Base-by-base conservation (phyloP, 2,113 vertebrate species). In the Phainopepla nitens region DNA sequence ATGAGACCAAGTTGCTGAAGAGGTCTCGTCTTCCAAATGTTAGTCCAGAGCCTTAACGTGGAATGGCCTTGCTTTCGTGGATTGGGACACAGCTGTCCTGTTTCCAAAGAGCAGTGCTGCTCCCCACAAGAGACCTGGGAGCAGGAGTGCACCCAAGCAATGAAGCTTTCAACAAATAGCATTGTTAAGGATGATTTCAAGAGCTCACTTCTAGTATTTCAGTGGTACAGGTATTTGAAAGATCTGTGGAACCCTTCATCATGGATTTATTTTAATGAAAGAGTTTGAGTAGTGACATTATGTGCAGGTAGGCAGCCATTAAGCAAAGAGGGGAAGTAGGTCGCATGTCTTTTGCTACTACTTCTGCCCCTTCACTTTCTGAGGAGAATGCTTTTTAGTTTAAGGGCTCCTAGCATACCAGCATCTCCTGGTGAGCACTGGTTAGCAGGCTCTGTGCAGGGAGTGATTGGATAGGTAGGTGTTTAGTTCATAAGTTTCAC, bases 401-500 rank as follows among this genome's bases (percentile, higher is more conserved):
- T 35, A 44, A 66, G 51, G 22, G 23, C 21, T 70, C 28, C 41
- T 78, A 11, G 41, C 21, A 3, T 71, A 27, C 24, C 31, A 57
- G 10, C 39, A 17, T 71, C 41, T 89, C n/a, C 76, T 68, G 44
- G 45, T 62, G 60, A 64, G 57, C 39, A 23, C 41, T 66, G 35
- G 42, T 62, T 75, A 33, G 22, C 65, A 58, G 69, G 12, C 71
- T 80, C 28, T 90, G 24, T 50, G 42, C 35, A 56, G n/a, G 33
- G 36, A 33, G 13, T 70, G 41, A 60, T 81, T 2, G 2, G 49
- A 84, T 87, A 76, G 50, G 27, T 71, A 68, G 69, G 44, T 84
- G 29, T 81, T 92, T 42, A 35, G 71, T 81, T 94, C 51, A 29
- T 41, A 65, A 56, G 49, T 92, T 94, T 90, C 60, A 60, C 86